These are phyloP conservation scores for Drosophila ironensis DNA, from an alignment of 1,140 invertebrate species.

Conservation along the genomic window DNA sequence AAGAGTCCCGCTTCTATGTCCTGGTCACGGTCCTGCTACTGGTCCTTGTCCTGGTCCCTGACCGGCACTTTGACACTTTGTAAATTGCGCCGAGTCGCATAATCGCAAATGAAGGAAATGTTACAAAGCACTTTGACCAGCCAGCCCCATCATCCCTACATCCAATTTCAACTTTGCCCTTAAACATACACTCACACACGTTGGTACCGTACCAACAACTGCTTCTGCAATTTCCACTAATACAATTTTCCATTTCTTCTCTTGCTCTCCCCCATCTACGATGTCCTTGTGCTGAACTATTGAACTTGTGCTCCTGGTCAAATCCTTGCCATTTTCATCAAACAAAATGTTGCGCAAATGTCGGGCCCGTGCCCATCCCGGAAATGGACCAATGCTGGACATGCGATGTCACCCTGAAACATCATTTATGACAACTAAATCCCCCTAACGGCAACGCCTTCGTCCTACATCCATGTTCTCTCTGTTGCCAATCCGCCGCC, in stretches of 20 bases:
- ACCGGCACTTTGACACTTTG: slow-evolving; percentile 75
- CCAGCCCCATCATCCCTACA: slow-evolving; percentile 7
- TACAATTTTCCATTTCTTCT: slow-evolving; percentile 58
- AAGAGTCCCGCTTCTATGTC: slow-evolving; percentile 20
- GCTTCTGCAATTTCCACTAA: slow-evolving; percentile 67
- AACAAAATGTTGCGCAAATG: slow-evolving; percentile 74
- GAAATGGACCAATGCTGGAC: slow-evolving; percentile 66
- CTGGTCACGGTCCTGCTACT: slow-evolving; percentile 1
- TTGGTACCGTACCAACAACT: background rate
- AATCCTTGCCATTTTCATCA: slow-evolving; percentile 68
- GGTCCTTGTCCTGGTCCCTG: slow-evolving; percentile 43
- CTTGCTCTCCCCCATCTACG: slow-evolving; percentile 1
- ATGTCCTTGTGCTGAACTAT: slow-evolving; percentile 2
- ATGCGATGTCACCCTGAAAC: slow-evolving; percentile 61
- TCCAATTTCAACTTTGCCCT: slow-evolving; percentile 72
- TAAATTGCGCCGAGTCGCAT: slow-evolving; percentile 75
- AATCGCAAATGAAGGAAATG: slow-evolving; percentile 77
- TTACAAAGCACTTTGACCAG: slow-evolving; percentile 71
- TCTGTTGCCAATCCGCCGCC: slow-evolving; percentile 13
- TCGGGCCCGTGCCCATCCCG: slow-evolving; percentile 24
- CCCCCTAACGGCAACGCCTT: slow-evolving; percentile 62
- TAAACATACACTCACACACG: background rate
- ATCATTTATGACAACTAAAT: slow-evolving; percentile 78
- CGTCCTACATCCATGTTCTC: slow-evolving; percentile 7
- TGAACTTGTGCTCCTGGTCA: slow-evolving; percentile 17